Evolutionary conservation across 1,140 invertebrate genomes (phyloP).

Genomic region (Nautilus pompilius): DNA sequence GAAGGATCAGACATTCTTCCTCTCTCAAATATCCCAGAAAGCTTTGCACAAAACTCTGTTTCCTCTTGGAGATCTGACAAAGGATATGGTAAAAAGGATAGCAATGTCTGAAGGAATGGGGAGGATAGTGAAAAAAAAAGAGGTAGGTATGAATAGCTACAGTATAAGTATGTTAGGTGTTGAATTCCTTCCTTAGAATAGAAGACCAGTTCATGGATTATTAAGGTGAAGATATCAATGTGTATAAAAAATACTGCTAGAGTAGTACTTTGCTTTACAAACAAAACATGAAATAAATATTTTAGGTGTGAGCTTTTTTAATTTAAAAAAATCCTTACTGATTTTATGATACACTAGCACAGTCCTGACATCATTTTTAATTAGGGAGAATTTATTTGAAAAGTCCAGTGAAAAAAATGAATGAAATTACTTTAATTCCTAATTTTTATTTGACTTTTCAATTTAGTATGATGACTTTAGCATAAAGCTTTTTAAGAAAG

Average conservation of each 20-base stretch:
- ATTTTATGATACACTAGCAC: too few relatives aligned
- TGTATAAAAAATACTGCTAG: neutral
- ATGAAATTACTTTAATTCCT: too few relatives aligned
- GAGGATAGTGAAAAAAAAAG: constrained; percentile 76
- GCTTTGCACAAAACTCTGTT: constrained; percentile 83
- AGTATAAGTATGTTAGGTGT: neutral
- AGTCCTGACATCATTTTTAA: too few relatives aligned
- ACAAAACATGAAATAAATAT: too few relatives aligned
- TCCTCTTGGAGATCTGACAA: constrained; percentile 76
- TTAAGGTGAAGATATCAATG: neutral
- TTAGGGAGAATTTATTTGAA: too few relatives aligned
- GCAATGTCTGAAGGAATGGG: constrained; percentile 71
- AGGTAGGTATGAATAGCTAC: constrained; percentile 57
- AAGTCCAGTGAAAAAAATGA: too few relatives aligned
- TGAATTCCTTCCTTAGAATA: neutral
- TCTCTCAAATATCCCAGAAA: constrained; percentile 78
- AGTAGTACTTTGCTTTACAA: too few relatives aligned
- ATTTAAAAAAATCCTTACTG: too few relatives aligned
- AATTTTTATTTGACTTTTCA: too few relatives aligned
- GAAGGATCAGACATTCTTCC: constrained; percentile 96
- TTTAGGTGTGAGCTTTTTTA: too few relatives aligned
- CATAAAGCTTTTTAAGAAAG: too few relatives aligned
- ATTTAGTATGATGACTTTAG: too few relatives aligned
- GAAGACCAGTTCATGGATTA: neutral
- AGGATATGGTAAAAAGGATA: constrained; percentile 76